phyloP scores from a whole-genome alignment of 2,113 vertebrate genomes.

The Cichladusa arquata region DNA sequence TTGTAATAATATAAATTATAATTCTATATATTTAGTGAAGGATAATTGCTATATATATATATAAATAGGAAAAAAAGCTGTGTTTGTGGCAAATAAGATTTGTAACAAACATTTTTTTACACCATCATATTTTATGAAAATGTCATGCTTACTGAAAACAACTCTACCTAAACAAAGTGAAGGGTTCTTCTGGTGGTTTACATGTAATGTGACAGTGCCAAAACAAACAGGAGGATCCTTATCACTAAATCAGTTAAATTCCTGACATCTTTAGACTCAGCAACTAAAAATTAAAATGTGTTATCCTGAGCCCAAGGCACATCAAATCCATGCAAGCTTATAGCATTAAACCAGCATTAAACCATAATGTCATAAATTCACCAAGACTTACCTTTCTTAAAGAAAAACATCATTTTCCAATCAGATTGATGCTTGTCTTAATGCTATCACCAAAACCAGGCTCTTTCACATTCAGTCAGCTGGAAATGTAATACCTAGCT shows the following conservation, averaged over 20 bases:
- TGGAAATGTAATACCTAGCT: neutral
- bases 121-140: neutral
- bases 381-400: neutral
- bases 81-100: neutral
- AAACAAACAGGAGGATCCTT: neutral
- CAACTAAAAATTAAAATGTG: neutral
- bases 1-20: neutral
- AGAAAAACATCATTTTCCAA: neutral
- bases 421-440: neutral
- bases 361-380: neutral
- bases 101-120: neutral
- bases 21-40: neutral
- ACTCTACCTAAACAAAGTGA: neutral
- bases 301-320: neutral
- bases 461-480: neutral
- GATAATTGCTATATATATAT: neutral
- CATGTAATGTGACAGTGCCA: fast-evolving
- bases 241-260: neutral
- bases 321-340: neutral
- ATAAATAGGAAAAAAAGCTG: neutral
- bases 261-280: neutral
- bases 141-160: fast-evolving
- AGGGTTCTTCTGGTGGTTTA: fast-evolving
- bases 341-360: neutral
- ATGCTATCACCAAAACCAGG: neutral